Percentiles rank a stretch among this genome's conserved stretches.
Evolutionary conservation across 2,888 invertebrate genomes (phyloP).

Genomic region (Cataglyphis cursor): DNA sequence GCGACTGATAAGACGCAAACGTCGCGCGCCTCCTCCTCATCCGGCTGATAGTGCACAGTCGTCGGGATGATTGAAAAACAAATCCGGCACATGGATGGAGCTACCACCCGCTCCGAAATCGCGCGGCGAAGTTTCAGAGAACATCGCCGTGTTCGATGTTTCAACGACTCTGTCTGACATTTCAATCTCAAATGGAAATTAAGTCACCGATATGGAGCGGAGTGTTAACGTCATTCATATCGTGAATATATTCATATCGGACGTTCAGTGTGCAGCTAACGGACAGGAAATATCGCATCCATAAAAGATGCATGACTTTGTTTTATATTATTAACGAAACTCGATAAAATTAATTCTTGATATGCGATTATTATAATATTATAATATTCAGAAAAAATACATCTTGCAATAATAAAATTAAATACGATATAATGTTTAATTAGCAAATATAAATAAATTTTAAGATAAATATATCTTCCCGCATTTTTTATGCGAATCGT

Average conservation of each 20-base stretch:
- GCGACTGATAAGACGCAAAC: constrained; percentile 65
- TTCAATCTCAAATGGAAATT: constrained; percentile 58
- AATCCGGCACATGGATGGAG: constrained; percentile 59
- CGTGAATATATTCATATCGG: constrained; percentile 53
- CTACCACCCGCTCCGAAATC: constrained; percentile 38
- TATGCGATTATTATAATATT: background rate
- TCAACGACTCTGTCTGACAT: constrained; percentile 53
- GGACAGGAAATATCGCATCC: background rate
- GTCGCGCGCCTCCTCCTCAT: constrained; percentile 1
- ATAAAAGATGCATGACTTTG: background rate
- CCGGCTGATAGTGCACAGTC: constrained; percentile 62
- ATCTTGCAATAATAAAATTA: background rate
- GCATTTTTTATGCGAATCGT: too few relatives aligned
- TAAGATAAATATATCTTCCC: background rate
- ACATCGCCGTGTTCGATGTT: constrained; percentile 28
- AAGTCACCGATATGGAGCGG: constrained; percentile 30
- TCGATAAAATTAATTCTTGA: background rate
- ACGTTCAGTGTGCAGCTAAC: background rate
- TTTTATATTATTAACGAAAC: background rate
- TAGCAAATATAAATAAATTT: background rate
- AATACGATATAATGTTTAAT: background rate
- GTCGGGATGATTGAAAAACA: constrained; percentile 15
- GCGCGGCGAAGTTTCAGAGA: constrained; percentile 46
- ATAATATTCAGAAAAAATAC: background rate
- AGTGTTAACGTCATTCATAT: constrained; percentile 32